Percentiles rank a stretch among this genome's conserved stretches.
Evolutionary conservation across 2,888 invertebrate genomes (phyloP).

Genomic region (Dynastes grantii): DNA sequence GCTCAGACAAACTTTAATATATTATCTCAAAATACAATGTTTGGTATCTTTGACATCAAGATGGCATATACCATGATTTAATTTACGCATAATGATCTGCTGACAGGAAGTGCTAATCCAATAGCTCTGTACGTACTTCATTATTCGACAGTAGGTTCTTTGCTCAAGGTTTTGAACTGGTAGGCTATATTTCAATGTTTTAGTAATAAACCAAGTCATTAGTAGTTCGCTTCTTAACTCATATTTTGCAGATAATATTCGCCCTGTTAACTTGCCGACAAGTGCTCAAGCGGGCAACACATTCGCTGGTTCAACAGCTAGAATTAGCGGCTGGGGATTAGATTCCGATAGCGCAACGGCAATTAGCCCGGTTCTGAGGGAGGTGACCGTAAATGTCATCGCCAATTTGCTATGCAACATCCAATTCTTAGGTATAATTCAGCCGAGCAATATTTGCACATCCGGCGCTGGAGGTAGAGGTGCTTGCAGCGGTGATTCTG

Average conservation of each 20-base stretch:
- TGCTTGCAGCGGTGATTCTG: conserved; percentile 72
- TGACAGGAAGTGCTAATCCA: too few relatives aligned
- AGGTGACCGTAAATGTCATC: conserved; percentile 39
- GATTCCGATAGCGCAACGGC: conserved; percentile 60
- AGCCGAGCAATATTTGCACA: conserved; percentile 71
- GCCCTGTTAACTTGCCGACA: conserved; percentile 51
- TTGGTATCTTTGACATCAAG: too few relatives aligned
- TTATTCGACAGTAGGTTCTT: too few relatives aligned
- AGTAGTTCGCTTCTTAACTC: not conserved
- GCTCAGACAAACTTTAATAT: too few relatives aligned
- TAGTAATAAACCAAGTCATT: too few relatives aligned
- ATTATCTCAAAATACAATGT: too few relatives aligned
- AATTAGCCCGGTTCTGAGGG: conserved; percentile 44
- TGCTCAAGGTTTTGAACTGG: too few relatives aligned
- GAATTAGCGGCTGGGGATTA: conserved; percentile 72
- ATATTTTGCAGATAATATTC: conserved; percentile 15
- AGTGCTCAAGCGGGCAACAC: conserved; percentile 59
- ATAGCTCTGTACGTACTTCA: too few relatives aligned
- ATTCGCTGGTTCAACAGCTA: conserved; percentile 67
- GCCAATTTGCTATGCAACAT: conserved; percentile 66
- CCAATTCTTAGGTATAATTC: conserved; percentile 68
- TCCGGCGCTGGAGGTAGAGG: conserved; percentile 68
- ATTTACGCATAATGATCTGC: too few relatives aligned
- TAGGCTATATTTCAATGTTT: too few relatives aligned
- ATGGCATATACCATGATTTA: too few relatives aligned